Evolutionary conservation across 1,140 invertebrate genomes (phyloP).

Genomic region (Zaprionus kolodkinae): DNA sequence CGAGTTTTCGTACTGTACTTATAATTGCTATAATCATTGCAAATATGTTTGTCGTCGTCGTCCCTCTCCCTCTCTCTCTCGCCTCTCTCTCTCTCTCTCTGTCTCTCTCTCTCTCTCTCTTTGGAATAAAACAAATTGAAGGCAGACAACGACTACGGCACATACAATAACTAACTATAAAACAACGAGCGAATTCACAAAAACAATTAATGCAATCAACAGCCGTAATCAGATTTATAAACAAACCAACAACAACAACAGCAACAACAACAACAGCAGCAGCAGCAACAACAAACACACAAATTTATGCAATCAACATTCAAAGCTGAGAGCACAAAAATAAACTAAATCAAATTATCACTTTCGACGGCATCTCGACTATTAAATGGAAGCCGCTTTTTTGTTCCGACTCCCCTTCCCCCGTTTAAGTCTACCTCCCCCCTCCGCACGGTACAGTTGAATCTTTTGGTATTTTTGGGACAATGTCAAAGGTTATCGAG

Average conservation of each 20-base stretch:
- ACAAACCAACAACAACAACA: constrained; percentile 25
- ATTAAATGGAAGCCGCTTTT: constrained; percentile 6
- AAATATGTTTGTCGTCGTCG: not conserved
- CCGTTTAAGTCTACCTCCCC: not conserved
- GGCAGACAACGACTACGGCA: constrained; percentile 7
- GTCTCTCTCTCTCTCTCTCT: not conserved
- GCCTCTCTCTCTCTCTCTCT: no score
- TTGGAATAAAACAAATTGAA: constrained; percentile 26
- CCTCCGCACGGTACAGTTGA: not conserved
- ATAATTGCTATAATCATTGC: constrained; percentile 33
- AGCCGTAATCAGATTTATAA: constrained; percentile 49
- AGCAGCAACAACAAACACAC: constrained; percentile 15
- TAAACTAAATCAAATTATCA: constrained; percentile 53
- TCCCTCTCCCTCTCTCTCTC: not conserved
- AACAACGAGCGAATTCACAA: constrained; percentile 32
- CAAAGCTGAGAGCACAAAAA: constrained; percentile 13
- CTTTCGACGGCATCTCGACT: constrained; percentile 11
- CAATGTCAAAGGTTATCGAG: constrained; percentile 10
- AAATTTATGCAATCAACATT: constrained; percentile 35
- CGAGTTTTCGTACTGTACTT: not conserved
- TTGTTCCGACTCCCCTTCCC: not conserved
- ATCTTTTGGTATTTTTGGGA: not conserved
- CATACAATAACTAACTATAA: constrained; percentile 7
- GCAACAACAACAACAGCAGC: not conserved
- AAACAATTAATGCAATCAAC: constrained; percentile 65